phyloP scores from a whole-genome alignment of 2,797 vertebrate species.

The Onychomys leucogaster region DNA sequence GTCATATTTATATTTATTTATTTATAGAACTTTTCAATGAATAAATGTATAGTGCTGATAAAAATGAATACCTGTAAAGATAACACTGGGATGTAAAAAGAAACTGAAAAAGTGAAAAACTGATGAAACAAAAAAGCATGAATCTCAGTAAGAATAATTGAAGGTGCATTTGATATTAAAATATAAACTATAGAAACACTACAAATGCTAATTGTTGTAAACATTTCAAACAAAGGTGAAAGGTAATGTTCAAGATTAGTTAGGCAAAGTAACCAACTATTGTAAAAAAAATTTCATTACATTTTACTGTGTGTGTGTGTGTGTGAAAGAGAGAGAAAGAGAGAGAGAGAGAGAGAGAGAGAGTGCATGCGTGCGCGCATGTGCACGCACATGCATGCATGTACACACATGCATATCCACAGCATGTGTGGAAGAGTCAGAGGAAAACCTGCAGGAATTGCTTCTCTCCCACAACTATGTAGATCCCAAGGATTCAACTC shows the following conservation, averaged over 20 bases:
- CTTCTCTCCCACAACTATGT: not conserved
- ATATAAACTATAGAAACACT: constrained; percentile 7
- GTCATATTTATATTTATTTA: constrained; percentile 61
- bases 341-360: too few species aligned
- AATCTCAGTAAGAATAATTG: not conserved
- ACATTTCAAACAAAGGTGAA: not conserved
- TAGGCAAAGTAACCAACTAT: constrained; percentile 19
- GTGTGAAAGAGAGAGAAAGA: too few species aligned
- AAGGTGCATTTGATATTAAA: not conserved
- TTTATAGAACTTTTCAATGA: constrained; percentile 61
- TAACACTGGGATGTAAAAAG: constrained; percentile 42
- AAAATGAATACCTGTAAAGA: constrained; percentile 38
- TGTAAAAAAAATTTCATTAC: not conserved
- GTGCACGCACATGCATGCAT: not conserved
- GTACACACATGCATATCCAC: not conserved
- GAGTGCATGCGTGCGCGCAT: not conserved
- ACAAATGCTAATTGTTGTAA: not conserved
- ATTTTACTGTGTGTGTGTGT: not conserved
- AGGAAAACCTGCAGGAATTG: not conserved
- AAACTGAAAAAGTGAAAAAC: constrained; percentile 23
- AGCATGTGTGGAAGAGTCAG: not conserved
- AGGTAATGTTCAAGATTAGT: not conserved
- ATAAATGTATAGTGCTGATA: not conserved
- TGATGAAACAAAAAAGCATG: not conserved
- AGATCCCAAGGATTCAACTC: not conserved